A percentile compares a stretch with the other conserved stretches of the same genome.
These are phyloP conservation scores for Nyctereutes procyonoides DNA, from an alignment of 2,113 vertebrate species.

Conservation along the genomic window DNA sequence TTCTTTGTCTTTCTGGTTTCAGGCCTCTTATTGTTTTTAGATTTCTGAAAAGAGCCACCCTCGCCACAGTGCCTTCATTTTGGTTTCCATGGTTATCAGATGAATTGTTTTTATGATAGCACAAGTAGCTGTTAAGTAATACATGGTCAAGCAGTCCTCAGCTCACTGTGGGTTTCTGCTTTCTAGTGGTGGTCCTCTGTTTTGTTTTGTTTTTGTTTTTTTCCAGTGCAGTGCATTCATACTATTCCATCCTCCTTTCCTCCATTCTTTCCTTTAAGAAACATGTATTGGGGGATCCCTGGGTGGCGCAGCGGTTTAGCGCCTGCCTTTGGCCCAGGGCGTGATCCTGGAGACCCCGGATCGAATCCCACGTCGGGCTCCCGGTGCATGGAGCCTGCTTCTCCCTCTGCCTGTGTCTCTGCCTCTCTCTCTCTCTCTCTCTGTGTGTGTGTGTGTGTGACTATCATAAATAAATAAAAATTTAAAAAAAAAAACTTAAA, in stretches of 20 bases:
- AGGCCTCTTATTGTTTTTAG: constrained; percentile 50
- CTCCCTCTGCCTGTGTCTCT: no score
- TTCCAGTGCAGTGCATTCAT: neutral
- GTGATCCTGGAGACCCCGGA: no score
- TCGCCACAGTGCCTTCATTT: constrained; percentile 45
- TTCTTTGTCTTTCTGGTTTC: constrained; percentile 66
- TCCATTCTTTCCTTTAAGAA: constrained; percentile 37
- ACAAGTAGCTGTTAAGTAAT: constrained; percentile 33
- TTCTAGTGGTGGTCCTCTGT: neutral
- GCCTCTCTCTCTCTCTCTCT: no score
- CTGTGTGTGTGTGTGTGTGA: no score
- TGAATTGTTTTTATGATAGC: constrained; percentile 63
- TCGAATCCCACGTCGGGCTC: no score
- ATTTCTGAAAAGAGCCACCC: constrained; percentile 55
- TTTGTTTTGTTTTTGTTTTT: neutral
- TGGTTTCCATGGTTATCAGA: constrained; percentile 78
- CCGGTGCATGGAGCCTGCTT: no score
- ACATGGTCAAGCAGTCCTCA: neutral
- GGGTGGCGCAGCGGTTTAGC: no score
- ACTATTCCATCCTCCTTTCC: neutral
- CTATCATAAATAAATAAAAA: no score
- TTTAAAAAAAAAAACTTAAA: no score
- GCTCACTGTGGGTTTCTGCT: neutral
- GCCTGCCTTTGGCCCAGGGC: no score
- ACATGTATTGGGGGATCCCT: neutral